Evolutionary conservation across 2,888 invertebrate species (phyloP), one percentile per base, ranked within the genome.

Genomic region (Psococerastis gibbosa): DNA sequence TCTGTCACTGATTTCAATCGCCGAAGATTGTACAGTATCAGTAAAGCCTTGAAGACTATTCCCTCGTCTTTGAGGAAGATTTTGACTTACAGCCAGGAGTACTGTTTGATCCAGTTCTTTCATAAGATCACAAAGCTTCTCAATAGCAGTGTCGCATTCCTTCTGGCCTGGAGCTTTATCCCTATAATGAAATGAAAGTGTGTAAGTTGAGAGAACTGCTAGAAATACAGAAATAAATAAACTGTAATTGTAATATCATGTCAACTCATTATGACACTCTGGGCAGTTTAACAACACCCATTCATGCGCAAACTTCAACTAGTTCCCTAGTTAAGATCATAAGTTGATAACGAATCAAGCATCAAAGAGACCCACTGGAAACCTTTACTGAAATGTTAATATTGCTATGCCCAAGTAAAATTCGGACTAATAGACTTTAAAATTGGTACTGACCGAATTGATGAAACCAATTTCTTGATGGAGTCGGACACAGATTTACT

Each of bases 401-500:
- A n/a, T n/a, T n/a, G n/a, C n/a, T n/a, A n/a, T n/a, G n/a, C n/a
- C n/a, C n/a, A n/a, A n/a, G n/a, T n/a, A n/a, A n/a, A n/a, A n/a
- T n/a, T n/a, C n/a, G n/a, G n/a, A n/a, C n/a, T n/a, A n/a, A n/a
- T n/a, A n/a, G n/a, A n/a, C n/a, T n/a, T n/a, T n/a, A n/a, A n/a
- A n/a, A n/a, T n/a, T n/a, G n/a, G n/a, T 41, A 51, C 57, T 53
- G 57, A 78, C 71, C 83, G 76, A 53, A 95, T 89, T 49, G 88
- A 85, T 11, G 87, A 78, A 3, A 95, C 92, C 3, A 98, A 71
- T 9, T 78, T 75, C 63, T 97, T 97, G 57, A 98, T 95, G 22
- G 91, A 85, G 60, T 97, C 95, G 1, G 94, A 94, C 1, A 98
- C 94, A 42, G 78, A 80, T 60, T 91, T 94, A 58, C 92, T 92